A percentile compares a stretch with the other conserved stretches of the same genome.
These are phyloP conservation scores for Leptobrachium ailaonicum DNA, from an alignment of 2,113 vertebrate species.

Conservation along the genomic window DNA sequence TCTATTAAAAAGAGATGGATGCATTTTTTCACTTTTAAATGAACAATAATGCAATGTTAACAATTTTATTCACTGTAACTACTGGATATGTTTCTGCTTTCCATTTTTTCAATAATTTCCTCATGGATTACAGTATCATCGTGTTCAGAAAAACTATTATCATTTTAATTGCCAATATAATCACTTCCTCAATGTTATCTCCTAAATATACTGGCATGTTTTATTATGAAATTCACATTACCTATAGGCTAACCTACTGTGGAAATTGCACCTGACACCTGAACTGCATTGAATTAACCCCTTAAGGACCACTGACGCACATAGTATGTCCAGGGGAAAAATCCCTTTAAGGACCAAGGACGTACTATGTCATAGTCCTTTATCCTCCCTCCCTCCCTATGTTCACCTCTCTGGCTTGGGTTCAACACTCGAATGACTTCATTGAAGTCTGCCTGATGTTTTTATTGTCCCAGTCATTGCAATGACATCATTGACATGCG, in stretches of 20 bases:
- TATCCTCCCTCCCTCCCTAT: no score
- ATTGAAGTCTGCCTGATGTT: no score
- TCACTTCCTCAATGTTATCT: slow-evolving; percentile 4
- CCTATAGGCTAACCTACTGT: background rate
- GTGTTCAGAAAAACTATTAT: background rate
- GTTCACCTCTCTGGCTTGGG: no score
- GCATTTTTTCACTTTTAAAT: no score
- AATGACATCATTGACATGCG: no score
- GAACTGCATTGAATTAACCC: background rate
- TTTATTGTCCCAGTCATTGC: no score
- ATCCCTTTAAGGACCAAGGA: no score
- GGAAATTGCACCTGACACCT: background rate
- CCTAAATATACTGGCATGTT: background rate
- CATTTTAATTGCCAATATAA: background rate
- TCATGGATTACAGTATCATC: background rate
- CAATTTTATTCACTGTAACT: background rate
- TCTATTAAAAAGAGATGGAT: no score
- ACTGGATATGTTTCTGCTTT: background rate
- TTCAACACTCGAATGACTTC: no score
- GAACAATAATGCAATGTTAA: background rate
- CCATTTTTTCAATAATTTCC: background rate
- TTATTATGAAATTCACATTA: background rate
- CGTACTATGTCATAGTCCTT: no score
- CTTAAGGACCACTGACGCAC: no score
- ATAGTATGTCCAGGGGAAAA: no score